phyloP scores from a whole-genome alignment of 2,113 vertebrate genomes.

The Psittacara wagleri region DNA sequence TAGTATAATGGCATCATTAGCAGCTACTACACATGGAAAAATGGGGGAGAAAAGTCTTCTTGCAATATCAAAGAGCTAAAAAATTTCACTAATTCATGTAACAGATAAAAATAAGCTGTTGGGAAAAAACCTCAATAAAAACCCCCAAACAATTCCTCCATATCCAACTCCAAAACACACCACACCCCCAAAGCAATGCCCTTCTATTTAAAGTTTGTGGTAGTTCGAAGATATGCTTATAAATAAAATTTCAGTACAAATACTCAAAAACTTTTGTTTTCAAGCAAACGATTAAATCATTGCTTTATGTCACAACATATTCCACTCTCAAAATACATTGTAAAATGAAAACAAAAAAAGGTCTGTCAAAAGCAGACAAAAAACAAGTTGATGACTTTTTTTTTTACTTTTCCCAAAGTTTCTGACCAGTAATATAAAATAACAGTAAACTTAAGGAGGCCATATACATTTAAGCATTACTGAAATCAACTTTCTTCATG shows the following conservation, averaged over 20 bases:
- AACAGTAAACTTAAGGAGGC: neutral
- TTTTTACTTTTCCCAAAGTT: neutral
- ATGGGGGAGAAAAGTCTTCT: neutral
- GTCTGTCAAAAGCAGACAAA: neutral
- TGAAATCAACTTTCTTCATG: neutral
- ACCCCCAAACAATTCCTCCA: neutral
- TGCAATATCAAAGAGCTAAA: neutral
- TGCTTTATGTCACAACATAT: neutral
- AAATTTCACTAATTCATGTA: neutral
- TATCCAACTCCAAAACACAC: neutral
- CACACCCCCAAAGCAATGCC: neutral
- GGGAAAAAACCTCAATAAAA: neutral
- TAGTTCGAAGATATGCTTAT: neutral
- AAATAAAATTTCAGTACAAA: neutral
- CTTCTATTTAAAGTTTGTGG: neutral
- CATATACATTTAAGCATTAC: neutral
- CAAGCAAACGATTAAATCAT: neutral
- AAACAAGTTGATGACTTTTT: neutral
- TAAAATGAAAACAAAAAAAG: neutral
- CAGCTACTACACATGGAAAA: neutral
- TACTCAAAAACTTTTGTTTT: neutral
- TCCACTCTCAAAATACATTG: neutral
- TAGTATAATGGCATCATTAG: neutral
- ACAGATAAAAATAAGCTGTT: neutral
- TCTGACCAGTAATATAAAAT: neutral